Conservation (phyloP, 2,797 vertebrate species). For the Microctenopoma steveboyesi region DNA sequence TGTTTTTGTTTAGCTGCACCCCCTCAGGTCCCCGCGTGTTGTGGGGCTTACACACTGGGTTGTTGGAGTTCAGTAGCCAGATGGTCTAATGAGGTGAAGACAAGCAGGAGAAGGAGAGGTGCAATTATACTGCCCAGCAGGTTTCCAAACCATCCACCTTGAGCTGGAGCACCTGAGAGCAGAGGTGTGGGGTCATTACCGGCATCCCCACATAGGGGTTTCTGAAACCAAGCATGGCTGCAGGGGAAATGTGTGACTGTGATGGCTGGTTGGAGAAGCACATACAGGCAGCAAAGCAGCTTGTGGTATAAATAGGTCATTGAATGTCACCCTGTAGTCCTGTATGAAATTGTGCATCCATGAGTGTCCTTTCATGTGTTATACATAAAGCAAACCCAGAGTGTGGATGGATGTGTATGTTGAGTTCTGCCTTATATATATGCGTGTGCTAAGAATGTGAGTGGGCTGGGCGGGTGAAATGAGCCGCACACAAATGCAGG, state of each 20-base stretch:
- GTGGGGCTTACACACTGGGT: slow-evolving; percentile 5
- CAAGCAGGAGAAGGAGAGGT: slow-evolving; percentile 8
- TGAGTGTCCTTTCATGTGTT: slow-evolving; percentile 31
- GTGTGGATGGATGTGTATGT: neutral
- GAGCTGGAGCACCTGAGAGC: slow-evolving; percentile 18
- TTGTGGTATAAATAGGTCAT: slow-evolving; percentile 56
- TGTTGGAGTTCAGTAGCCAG: slow-evolving; percentile 40
- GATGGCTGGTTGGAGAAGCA: slow-evolving; percentile 20
- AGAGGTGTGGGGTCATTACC: slow-evolving; percentile 11
- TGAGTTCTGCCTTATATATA: neutral
- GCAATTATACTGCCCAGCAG: slow-evolving; percentile 26
- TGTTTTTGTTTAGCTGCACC: too few relatives aligned
- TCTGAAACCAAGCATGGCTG: slow-evolving; percentile 21
- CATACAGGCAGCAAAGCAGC: slow-evolving; percentile 28
- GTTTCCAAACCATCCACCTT: slow-evolving; percentile 40
- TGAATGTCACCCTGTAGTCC: slow-evolving; percentile 43
- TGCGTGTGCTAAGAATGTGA: slow-evolving; percentile 7
- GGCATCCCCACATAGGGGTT: slow-evolving; percentile 17
- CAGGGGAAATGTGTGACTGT: slow-evolving; percentile 19
- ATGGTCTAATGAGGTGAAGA: slow-evolving; percentile 44
- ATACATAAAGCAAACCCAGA: slow-evolving; percentile 12
- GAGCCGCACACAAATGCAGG: slow-evolving; percentile 32
- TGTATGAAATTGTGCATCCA: slow-evolving; percentile 21
- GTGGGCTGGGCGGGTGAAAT: slow-evolving; percentile 41
- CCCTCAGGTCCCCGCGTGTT: too few relatives aligned